A percentile compares a stretch with the other conserved stretches of the same genome.
Evolutionary conservation across 2,113 vertebrate genomes (phyloP).

Genomic region (Catharus bicknelli): DNA sequence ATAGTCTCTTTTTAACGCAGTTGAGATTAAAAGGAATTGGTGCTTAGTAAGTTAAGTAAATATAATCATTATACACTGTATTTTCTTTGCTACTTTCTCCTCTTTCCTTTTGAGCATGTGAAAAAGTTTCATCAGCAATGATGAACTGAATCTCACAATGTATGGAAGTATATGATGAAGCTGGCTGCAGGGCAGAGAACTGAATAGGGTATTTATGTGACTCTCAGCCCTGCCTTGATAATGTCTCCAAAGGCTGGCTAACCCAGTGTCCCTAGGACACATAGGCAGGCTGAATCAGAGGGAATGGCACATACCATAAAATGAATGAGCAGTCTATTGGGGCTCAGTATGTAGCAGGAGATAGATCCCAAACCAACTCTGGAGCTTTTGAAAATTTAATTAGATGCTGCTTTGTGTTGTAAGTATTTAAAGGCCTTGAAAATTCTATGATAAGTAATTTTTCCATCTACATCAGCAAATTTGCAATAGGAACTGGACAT

Average conservation of each 20-base stretch:
- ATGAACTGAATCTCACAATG: background rate
- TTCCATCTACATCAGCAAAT: background rate
- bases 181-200: background rate
- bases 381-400: background rate
- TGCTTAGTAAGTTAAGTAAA: background rate
- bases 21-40: background rate
- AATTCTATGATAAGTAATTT: background rate
- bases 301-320: background rate
- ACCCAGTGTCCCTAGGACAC: rapidly evolving
- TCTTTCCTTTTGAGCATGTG: background rate
- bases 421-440: background rate
- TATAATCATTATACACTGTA: background rate
- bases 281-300: background rate
- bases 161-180: background rate
- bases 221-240: background rate
- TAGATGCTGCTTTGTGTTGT: background rate
- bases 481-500: background rate
- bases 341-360: background rate
- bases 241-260: background rate
- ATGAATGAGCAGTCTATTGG: background rate
- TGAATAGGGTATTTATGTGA: background rate
- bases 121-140: background rate
- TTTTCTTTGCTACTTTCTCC: background rate
- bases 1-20: background rate
- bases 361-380: background rate